Evolutionary conservation across 2,888 invertebrate species (phyloP), one percentile per base, ranked within the genome.

Genomic region (Pocota personata): DNA sequence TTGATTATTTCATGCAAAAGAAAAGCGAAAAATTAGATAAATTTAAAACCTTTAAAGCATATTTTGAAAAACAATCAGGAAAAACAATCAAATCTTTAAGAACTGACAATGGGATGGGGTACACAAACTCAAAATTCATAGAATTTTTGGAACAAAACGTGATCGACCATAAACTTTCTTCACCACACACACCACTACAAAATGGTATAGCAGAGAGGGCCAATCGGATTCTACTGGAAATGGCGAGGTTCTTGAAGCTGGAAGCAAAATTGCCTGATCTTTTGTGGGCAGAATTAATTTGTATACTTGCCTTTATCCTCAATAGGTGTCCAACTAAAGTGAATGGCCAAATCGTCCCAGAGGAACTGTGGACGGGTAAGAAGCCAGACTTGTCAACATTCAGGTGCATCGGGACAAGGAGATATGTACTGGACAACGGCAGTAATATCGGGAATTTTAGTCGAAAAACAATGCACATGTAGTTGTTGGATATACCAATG

Each of bases 361-460:
- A 79, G 24, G 71, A 79, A 30, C 16, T 72, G n/a, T 79, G 79
- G 79, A 78, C 35, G n/a, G 69, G 57, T 12, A 78, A 55, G 10
- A 78, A 78, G 19, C 69, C 78, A n/a, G 27, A 66, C 19, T 35
- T 76, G 37, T 66, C 55, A 24, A 66, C 30, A 30, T 50, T 71
- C 37, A 37, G n/a, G n/a, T 37, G 37, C n/a, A 37, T 37, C n/a
- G 37, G 37, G n/a, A 37, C 37, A 3, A 37, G 2, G 1, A n/a
- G 1, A 37, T 50, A 72, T 40, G 72, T 58, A n/a, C 21, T 82
- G n/a, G n/a, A 50, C 32, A 64, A 72, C 30, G 60, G 21, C 2
- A 16, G 24, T 10, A 71, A 46, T 12, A 62, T 71, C 16, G 57
- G 72, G 35, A 60, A 52, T 67, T 46, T 19, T 43, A 62, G 0